Conservation (phyloP, 2,113 vertebrate species). For the Leiothrix lutea region DNA sequence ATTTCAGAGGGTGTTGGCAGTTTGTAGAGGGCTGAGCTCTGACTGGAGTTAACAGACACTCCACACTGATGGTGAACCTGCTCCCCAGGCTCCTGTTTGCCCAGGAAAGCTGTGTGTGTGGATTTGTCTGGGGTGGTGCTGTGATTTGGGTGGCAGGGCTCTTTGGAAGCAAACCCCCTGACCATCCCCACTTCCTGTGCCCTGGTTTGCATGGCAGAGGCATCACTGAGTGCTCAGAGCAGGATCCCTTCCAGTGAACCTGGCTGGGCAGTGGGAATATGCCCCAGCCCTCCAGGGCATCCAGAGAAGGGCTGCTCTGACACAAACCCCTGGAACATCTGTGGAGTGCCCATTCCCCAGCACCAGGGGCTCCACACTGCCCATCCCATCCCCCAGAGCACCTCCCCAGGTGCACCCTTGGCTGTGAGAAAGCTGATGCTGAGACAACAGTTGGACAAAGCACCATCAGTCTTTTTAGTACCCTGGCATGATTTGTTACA, state of each 20-base stretch:
- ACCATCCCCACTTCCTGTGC: rapidly evolving
- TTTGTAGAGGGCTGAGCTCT: background rate
- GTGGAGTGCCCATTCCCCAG: background rate
- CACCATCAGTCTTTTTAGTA: background rate
- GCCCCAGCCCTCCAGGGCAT: background rate
- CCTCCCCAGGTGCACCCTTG: rapidly evolving
- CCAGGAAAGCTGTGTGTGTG: background rate
- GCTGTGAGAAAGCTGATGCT: background rate
- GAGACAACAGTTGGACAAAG: background rate
- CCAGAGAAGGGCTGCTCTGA: background rate
- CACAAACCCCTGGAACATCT: background rate
- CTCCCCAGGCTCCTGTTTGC: background rate
- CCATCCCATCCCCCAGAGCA: rapidly evolving
- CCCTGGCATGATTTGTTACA: conserved; percentile 3
- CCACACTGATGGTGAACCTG: rapidly evolving
- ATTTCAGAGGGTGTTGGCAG: background rate
- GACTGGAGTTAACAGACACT: background rate
- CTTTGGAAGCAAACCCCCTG: background rate
- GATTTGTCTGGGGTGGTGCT: rapidly evolving
- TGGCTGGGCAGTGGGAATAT: rapidly evolving
- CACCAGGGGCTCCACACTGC: background rate
- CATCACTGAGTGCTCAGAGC: rapidly evolving
- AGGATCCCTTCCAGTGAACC: background rate
- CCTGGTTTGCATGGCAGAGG: background rate
- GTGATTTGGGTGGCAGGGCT: background rate